Percentiles rank a stretch among this genome's conserved stretches.
phyloP scores from a whole-genome alignment of 2,113 vertebrate genomes.

The Stictonetta naevosa region DNA sequence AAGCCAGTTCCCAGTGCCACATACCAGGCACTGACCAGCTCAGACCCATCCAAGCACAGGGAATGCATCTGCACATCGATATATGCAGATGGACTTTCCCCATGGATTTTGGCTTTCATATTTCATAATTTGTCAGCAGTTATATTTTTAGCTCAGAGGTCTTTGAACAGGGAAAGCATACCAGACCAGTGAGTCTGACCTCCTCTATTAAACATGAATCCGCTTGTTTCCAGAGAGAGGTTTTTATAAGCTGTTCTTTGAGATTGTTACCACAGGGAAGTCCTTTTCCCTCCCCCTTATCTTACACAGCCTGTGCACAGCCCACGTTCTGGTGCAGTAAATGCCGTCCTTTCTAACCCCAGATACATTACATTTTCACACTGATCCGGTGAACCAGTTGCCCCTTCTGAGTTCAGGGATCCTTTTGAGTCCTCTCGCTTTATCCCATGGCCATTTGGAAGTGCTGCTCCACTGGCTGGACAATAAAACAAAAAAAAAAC shows the following conservation, averaged over 20 bases:
- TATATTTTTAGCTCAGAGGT: background rate
- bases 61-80: background rate
- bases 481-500: background rate
- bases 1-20: background rate
- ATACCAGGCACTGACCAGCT: background rate
- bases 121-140: background rate
- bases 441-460: conserved; percentile 85
- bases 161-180: background rate
- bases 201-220: background rate
- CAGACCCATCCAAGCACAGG: background rate
- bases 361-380: conserved; percentile 75
- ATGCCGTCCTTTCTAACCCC: background rate
- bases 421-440: conserved; percentile 90
- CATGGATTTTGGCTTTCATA: background rate
- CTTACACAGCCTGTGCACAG: background rate
- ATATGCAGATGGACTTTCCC: background rate
- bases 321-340: background rate
- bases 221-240: background rate
- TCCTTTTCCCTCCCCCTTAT: background rate
- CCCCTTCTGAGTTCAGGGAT: conserved; percentile 83
- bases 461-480: conserved; percentile 72
- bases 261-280: rapidly evolving
- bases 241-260: background rate
- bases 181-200: background rate
- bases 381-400: conserved; percentile 69